A percentile compares a stretch with the other conserved stretches of the same genome.
Conservation (phyloP, 2,113 vertebrate species). For the Anolis sagrei region DNA sequence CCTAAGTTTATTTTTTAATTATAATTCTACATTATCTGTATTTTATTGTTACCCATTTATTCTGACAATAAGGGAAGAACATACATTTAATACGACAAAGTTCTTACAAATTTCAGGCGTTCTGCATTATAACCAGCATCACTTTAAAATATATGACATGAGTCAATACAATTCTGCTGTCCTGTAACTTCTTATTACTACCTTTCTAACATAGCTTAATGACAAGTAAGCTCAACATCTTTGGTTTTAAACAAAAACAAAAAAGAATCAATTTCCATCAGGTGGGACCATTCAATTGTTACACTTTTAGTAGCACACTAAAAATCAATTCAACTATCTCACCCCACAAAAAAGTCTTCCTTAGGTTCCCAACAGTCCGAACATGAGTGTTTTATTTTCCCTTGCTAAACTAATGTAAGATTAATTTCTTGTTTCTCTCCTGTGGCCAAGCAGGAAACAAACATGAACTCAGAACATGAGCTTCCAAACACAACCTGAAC, state of each 20-base stretch:
- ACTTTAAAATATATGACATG: neutral
- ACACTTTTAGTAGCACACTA: neutral
- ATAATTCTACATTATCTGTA: neutral
- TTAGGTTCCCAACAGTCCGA: neutral
- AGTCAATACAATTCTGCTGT: too few species aligned
- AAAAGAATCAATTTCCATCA: neutral
- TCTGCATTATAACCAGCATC: neutral
- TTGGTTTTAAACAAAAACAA: neutral
- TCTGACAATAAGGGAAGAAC: neutral
- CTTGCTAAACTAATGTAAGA: neutral
- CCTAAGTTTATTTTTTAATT: neutral
- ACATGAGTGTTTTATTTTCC: neutral
- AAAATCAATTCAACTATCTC: neutral
- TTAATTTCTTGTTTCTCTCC: neutral
- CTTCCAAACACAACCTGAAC: neutral
- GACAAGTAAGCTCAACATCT: neutral
- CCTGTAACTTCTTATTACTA: neutral
- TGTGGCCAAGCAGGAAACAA: neutral
- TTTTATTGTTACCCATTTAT: neutral
- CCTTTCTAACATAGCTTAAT: neutral
- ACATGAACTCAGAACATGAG: neutral
- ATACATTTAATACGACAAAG: neutral
- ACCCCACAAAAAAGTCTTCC: neutral
- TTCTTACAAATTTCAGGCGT: neutral
- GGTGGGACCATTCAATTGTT: neutral